These are phyloP conservation scores for Noctua fimbriata DNA, from an alignment of 2,888 invertebrate genomes.

Conservation along the genomic window DNA sequence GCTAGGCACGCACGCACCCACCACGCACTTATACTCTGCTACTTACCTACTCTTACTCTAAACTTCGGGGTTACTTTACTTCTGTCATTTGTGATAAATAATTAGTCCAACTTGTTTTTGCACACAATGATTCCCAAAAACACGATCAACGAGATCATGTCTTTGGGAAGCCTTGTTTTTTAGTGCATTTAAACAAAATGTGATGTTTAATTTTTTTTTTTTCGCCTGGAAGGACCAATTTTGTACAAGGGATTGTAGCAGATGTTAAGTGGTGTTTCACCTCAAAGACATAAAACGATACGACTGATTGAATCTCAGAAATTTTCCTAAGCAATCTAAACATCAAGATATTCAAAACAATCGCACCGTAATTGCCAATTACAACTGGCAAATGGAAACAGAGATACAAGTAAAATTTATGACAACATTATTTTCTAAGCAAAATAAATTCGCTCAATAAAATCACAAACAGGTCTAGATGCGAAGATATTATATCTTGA, in stretches of 20 bases:
- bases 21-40: conserved; percentile 68
- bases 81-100: conserved; percentile 34
- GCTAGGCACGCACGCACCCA: conserved; percentile 85
- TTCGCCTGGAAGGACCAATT: neutral
- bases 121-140: neutral
- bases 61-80: conserved; percentile 38
- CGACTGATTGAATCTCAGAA: conserved; percentile 28
- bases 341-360: conserved; percentile 60
- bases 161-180: neutral
- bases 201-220: neutral
- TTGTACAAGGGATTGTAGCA: neutral
- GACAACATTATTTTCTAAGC: conserved; percentile 52
- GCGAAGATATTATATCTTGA: conserved; percentile 38
- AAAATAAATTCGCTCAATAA: conserved; percentile 57
- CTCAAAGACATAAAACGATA: conserved; percentile 4
- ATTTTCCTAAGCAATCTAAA: conserved; percentile 48
- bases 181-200: neutral
- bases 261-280: neutral
- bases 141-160: neutral
- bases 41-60: conserved; percentile 66
- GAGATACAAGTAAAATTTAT: conserved; percentile 55
- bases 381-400: conserved; percentile 60
- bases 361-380: conserved; percentile 59
- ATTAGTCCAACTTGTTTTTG: conserved; percentile 11
- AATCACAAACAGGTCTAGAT: conserved; percentile 48